Evolutionary conservation across 23 tunicate species (phyloP), one percentile per base, ranked within the genome.

Genomic region (Diplosoma virens): DNA sequence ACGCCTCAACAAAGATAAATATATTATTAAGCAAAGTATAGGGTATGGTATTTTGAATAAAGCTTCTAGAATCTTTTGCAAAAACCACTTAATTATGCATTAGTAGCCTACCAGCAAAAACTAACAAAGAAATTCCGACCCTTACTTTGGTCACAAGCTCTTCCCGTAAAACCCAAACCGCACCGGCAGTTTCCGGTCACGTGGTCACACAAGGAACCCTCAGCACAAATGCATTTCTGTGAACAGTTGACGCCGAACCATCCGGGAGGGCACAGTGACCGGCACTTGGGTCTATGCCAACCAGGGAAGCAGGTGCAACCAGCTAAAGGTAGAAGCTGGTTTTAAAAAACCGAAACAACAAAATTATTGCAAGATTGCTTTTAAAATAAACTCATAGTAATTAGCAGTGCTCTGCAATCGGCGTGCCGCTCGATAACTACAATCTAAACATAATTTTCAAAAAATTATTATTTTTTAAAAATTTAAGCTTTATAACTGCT

Each of bases 251-350:
- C 17, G 9, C 95, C 95, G 28, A 53, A 87, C 17, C 23, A 28
- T 17, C 68, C 55, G 16, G 46, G 58, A 16, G 56, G 32, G 31
- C 95, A 87, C 17, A 83, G 83, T 16, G 59, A 25, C 28, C 33
- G 55, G 56, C 95, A 87, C 9, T 66, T 83, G 9, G 17, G n/a
- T 14, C 87, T 79, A 65, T 81, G 48, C 95, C 95, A 87, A 16
- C 95, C 95, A 41, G 73, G 82, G 24, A 61, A 23, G 37, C 95
- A 87, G 25, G 35, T 17, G 70, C 95, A 87, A 11, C 95, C 95
- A 28, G 45, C 95, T 87, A 53, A 37, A 29, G 14, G 41, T 0
- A 24, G 60, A 20, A 66, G 7, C 21, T 24, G 0, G 18, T 25
- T 0, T 58, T 58, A 24, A 24, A 22, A 17, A n/a, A 6, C 23